phyloP scores from a whole-genome alignment of 1,140 invertebrate species.

The Bombus fervidus region DNA sequence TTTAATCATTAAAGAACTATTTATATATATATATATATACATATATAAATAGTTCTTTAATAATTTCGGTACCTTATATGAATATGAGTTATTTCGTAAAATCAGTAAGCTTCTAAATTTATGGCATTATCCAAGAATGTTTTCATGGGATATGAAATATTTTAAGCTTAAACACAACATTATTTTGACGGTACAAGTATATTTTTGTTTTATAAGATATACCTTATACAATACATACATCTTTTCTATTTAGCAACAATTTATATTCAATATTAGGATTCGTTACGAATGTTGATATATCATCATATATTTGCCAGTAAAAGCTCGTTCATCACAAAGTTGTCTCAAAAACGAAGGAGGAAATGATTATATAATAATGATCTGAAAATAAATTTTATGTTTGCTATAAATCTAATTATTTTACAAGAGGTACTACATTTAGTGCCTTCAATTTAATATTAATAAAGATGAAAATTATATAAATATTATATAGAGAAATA shows the following conservation, averaged over 20 bases:
- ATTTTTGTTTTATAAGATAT: constrained; percentile 62
- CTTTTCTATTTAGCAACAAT: constrained; percentile 58
- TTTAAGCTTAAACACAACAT: neutral
- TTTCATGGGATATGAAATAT: neutral
- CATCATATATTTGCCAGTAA: constrained; percentile 16
- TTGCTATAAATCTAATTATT: neutral
- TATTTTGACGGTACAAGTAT: constrained; percentile 58
- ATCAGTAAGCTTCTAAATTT: neutral
- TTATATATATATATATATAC: too few relatives aligned
- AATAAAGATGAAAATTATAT: neutral
- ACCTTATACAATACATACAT: constrained; percentile 75
- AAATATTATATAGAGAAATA: constrained; percentile 32
- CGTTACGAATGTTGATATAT: neutral
- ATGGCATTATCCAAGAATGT: neutral
- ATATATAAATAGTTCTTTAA: too few relatives aligned
- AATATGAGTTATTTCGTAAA: neutral
- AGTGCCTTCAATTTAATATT: neutral
- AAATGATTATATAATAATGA: neutral
- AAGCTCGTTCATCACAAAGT: constrained; percentile 43
- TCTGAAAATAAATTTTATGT: constrained; percentile 9
- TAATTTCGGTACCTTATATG: too few relatives aligned
- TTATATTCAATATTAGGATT: constrained; percentile 47
- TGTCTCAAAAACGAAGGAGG: constrained; percentile 24
- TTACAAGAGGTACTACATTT: neutral
- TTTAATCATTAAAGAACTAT: too few relatives aligned